Evolutionary conservation across 2,797 vertebrate genomes (phyloP).

Genomic region (Eptatretus atami): DNA sequence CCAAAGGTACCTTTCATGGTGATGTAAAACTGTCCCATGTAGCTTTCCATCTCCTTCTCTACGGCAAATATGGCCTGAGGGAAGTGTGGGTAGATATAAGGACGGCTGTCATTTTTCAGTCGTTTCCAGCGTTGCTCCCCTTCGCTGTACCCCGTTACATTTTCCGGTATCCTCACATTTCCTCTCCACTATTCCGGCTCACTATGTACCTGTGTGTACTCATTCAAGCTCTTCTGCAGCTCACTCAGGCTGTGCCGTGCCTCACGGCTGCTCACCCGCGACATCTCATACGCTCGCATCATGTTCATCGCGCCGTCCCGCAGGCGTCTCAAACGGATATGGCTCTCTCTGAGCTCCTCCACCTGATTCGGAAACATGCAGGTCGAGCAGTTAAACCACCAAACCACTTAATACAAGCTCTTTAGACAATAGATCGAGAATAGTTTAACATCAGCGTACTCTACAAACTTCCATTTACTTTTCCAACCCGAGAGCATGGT

Average conservation of each 20-base stretch:
- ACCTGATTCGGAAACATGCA: slow-evolving; percentile 20
- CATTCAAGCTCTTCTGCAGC: slow-evolving; percentile 17
- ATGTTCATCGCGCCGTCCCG: slow-evolving; percentile 72
- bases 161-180: too few relatives aligned
- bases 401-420: too few relatives aligned
- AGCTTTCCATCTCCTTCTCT: slow-evolving; percentile 62
- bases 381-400: background rate
- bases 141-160: too few relatives aligned
- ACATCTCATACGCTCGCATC: slow-evolving; percentile 43
- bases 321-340: slow-evolving; percentile 58
- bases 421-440: too few relatives aligned
- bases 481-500: too few relatives aligned
- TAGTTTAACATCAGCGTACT: too few relatives aligned
- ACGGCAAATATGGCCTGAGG: slow-evolving; percentile 62
- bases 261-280: slow-evolving; percentile 39
- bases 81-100: too few relatives aligned
- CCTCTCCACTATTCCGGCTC: too few relatives aligned
- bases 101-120: too few relatives aligned
- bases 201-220: too few relatives aligned
- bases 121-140: too few relatives aligned
- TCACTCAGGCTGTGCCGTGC: slow-evolving; percentile 56
- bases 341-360: slow-evolving; percentile 66
- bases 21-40: slow-evolving; percentile 66
- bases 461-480: too few relatives aligned
- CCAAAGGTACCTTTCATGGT: slow-evolving; percentile 59